phyloP scores from a whole-genome alignment of 2,797 vertebrate genomes.

The Orestias chungarensis region DNA sequence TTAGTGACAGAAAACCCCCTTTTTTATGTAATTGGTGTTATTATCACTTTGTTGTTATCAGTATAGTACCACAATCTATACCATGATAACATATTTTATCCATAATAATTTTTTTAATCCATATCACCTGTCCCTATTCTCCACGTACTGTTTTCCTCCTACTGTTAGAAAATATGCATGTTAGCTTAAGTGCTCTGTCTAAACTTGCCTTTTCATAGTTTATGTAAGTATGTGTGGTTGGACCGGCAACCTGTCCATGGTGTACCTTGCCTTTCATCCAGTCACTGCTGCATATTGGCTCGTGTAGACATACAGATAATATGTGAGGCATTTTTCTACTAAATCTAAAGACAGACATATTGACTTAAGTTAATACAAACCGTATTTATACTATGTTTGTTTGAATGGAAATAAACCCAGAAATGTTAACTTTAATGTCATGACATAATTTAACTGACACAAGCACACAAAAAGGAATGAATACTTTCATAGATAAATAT shows the following conservation, averaged over 20 bases:
- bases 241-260: background rate
- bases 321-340: background rate
- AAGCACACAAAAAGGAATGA: background rate
- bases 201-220: no score
- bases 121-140: no score
- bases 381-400: background rate
- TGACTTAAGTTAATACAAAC: background rate
- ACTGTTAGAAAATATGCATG: no score
- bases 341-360: no score
- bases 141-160: no score
- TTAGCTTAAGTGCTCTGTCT: no score
- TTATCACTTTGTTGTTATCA: no score
- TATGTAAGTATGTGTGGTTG: background rate
- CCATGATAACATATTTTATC: no score
- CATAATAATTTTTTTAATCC: no score
- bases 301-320: background rate
- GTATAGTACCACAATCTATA: no score
- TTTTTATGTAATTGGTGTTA: no score
- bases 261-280: background rate
- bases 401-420: background rate
- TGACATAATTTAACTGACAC: background rate
- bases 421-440: background rate
- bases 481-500: background rate
- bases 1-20: no score
- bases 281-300: background rate